Evolutionary conservation across 2,888 invertebrate genomes (phyloP).

Genomic region (Branchipolynoe longqiensis): DNA sequence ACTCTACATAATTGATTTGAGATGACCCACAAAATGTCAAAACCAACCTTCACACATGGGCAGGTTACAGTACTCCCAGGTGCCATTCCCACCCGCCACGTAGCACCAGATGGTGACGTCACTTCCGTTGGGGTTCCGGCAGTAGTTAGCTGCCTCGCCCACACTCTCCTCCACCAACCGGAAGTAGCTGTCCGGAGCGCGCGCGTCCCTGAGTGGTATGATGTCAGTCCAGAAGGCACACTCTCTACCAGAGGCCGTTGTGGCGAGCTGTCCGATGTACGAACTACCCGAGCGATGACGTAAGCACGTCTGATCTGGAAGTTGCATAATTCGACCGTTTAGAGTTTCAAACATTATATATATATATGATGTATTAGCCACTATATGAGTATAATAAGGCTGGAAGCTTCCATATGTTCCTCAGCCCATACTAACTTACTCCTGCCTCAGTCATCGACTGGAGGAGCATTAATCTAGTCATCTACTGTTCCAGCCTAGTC

Average conservation of each 20-base stretch:
- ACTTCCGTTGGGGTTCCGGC: not conserved
- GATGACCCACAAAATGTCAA: too few species aligned
- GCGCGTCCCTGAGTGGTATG: not conserved
- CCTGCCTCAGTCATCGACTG: too few species aligned
- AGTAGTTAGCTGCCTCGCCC: not conserved
- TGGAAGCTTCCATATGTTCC: too few species aligned
- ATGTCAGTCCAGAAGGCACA: not conserved
- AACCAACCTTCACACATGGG: not conserved
- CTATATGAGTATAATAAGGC: too few species aligned
- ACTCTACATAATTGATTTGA: too few species aligned
- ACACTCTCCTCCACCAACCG: not conserved
- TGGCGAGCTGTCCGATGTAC: not conserved
- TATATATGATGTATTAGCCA: too few species aligned
- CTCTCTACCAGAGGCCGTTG: not conserved
- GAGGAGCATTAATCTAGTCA: too few species aligned
- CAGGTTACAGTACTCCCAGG: slow-evolving; percentile 1
- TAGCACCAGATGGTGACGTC: slow-evolving; percentile 3
- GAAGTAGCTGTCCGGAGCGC: not conserved
- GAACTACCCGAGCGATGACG: not conserved
- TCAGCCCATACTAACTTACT: too few species aligned
- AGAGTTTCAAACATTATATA: too few species aligned
- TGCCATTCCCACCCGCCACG: not conserved
- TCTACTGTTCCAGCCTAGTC: too few species aligned
- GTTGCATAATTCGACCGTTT: not conserved
- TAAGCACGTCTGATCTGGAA: not conserved